Base-by-base conservation (phyloP, 2,888 invertebrate genomes). In the Lamellibrachia satsuma region DNA sequence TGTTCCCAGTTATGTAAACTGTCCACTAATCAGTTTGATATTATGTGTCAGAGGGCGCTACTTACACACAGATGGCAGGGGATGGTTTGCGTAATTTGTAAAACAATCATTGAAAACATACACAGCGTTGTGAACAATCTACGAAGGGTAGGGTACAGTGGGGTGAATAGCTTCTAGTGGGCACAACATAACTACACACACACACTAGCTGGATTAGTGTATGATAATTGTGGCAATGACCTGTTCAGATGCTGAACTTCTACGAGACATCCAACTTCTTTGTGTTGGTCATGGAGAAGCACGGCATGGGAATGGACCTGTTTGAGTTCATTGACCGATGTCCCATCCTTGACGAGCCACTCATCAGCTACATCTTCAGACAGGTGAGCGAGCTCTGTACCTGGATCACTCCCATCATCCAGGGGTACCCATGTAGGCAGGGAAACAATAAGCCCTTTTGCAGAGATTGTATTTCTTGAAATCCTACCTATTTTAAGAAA, bases 321-420 rank as follows among this genome's bases (percentile, higher is more conserved):
- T 98, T 98, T 96, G 98, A 98, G 96, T 98, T 98, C 95, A 98
- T 98, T 91, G 98, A 98, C 94, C 97, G 98, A 0, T 97, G 97
- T 60, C 98, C 98, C 6, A 95, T 97, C 52, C 97, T 98, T 93
- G 98, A 98, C 95, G 98, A 98, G 95, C 97, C 97, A 1, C 96
- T 98, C 55, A 97, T 97, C 7, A 97, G 97, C 95, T 97, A 97
- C 95, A 98, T 98, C 92, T 98, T 98, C 95, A 97, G 98, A 97
- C 98, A 98, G 97, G 97, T 97, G 93, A 92, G 60, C 90, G 22
- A n/a, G 22, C 75, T 39, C 39, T 39, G 1, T 39, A 39, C 39
- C 39, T 39, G 39, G 39, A 39, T 39, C 39, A 39, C 0, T 39
- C 0, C 39, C 39, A 39, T 39, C 39, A 39, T 39, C 39, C 39